These are phyloP conservation scores for Samia ricini DNA, from an alignment of 1,140 invertebrate species.

Conservation along the genomic window DNA sequence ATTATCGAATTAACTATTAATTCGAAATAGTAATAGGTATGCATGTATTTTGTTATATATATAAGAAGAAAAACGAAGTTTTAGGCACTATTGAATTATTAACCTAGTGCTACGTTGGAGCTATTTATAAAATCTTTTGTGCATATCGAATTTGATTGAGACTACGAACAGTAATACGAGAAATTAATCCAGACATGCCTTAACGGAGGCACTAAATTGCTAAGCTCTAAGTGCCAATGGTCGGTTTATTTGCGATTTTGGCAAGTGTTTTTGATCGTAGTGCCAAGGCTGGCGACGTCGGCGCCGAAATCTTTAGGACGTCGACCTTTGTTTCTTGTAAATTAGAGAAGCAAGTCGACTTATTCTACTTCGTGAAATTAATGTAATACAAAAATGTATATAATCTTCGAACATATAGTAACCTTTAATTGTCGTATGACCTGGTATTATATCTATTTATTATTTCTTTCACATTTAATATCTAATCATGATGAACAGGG, in stretches of 20 bases:
- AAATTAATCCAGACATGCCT: conserved; percentile 11
- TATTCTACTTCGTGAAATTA: not conserved
- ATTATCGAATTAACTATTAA: too few relatives aligned
- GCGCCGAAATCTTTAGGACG: conserved; percentile 51
- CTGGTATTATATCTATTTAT: not conserved
- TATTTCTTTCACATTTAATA: not conserved
- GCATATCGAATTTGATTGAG: too few relatives aligned
- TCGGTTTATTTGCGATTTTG: conserved; percentile 72
- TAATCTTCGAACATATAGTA: not conserved
- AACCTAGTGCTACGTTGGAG: too few relatives aligned
- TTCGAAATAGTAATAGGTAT: too few relatives aligned
- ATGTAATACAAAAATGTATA: not conserved
- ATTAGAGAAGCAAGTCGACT: not conserved
- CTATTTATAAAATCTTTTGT: too few relatives aligned
- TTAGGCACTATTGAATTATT: too few relatives aligned
- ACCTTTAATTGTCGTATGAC: not conserved
- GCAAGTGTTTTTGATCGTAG: conserved; percentile 41
- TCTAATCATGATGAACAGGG: not conserved
- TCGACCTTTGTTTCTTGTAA: conserved; percentile 48
- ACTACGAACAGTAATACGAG: too few relatives aligned
- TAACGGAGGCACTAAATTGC: conserved; percentile 52
- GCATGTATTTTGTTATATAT: too few relatives aligned
- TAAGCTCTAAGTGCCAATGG: conserved; percentile 61
- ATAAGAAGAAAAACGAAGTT: too few relatives aligned
- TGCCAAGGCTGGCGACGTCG: conserved; percentile 58